phyloP scores from a whole-genome alignment of 2,888 invertebrate species.

The Calliopum simillimum region DNA sequence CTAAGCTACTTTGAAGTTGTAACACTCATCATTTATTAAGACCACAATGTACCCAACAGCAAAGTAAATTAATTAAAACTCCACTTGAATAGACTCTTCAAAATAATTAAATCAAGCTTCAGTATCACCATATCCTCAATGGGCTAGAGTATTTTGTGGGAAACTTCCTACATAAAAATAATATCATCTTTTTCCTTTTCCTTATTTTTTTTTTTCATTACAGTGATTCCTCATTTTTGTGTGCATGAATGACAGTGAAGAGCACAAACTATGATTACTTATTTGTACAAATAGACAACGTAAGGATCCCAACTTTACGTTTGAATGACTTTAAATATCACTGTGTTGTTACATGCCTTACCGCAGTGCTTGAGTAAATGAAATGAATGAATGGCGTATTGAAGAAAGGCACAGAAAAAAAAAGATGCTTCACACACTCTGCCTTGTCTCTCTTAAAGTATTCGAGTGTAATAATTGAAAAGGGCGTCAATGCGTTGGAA shows the following conservation, averaged over 20 bases:
- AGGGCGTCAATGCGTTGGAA: slow-evolving; percentile 20
- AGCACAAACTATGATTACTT: slow-evolving; percentile 16
- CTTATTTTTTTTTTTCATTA: no score
- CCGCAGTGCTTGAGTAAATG: not conserved
- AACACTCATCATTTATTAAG: no score
- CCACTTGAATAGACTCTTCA: not conserved
- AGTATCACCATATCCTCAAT: slow-evolving; percentile 1
- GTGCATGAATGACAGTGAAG: not conserved
- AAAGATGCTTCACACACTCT: no score
- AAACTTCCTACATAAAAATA: no score
- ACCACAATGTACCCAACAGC: not conserved
- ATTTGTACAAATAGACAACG: not conserved
- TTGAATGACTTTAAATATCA: not conserved
- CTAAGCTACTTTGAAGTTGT: no score
- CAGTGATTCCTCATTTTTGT: no score
- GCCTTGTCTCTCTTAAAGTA: slow-evolving; percentile 9
- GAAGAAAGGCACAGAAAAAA: no score
- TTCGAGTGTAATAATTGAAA: slow-evolving; percentile 39
- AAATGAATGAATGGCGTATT: no score
- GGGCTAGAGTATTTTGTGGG: no score
- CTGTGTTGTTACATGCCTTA: not conserved
- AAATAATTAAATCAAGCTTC: not conserved
- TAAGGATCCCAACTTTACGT: not conserved
- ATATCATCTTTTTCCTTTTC: no score
- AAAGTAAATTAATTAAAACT: slow-evolving; percentile 8